Percentiles rank a stretch among this genome's conserved stretches.
phyloP scores from a whole-genome alignment of 2,113 vertebrate species.

The Merops nubicus region DNA sequence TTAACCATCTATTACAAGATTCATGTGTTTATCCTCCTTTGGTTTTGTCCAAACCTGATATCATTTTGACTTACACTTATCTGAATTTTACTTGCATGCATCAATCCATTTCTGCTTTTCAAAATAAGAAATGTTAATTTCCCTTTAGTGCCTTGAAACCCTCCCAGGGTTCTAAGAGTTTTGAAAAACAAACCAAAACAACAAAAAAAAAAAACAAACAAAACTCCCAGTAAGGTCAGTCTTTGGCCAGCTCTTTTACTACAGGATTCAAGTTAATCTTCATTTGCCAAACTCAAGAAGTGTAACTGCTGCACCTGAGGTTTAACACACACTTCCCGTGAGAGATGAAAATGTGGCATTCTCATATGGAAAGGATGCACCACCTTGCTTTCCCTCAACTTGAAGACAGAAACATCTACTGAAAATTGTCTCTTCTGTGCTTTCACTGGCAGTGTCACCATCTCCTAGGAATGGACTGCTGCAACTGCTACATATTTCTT shows the following conservation, averaged over 20 bases:
- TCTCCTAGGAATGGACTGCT: background rate
- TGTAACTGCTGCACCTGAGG: background rate
- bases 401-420: background rate
- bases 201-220: background rate
- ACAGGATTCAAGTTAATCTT: background rate
- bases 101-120: background rate
- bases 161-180: background rate
- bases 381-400: background rate
- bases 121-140: background rate
- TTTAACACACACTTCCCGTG: background rate
- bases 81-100: background rate
- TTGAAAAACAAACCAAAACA: background rate
- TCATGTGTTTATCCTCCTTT: background rate
- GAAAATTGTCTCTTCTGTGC: background rate
- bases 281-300: background rate
- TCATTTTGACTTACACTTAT: background rate
- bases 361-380: background rate
- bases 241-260: background rate
- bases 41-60: background rate
- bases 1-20: background rate
- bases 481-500: background rate
- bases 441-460: background rate
- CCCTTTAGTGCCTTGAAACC: background rate
- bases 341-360: fast-evolving
- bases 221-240: fast-evolving